Base-by-base conservation (phyloP, 1,140 invertebrate genomes). In the Drosophila rhopaloa region DNA sequence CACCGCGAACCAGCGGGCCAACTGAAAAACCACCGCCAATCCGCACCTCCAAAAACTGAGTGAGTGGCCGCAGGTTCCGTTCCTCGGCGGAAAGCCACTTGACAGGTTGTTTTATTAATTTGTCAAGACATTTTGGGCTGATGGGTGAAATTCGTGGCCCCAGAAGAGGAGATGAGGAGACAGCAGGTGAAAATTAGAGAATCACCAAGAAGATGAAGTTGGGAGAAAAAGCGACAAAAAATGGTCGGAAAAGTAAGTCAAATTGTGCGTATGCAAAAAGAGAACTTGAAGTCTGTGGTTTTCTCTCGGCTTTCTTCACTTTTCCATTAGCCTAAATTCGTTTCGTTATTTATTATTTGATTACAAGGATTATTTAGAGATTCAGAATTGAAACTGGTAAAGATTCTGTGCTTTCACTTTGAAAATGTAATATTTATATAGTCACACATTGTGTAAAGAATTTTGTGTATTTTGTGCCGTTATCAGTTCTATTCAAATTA, bases 51-150 rank as follows among this genome's bases (percentile, higher is more conserved):
- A 11, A 68, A 68, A 68, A 53, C 1, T 14, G 41, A 58, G 24
- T 68, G 56, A 57, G 62, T 65, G 24, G 78, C 66, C 61, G 57
- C 50, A 79, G 48, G 76, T 75, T 57, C 56, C 68, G 76, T 75
- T 57, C 56, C 61, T 73, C 51, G 61, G 77, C 79, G 51, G 67
- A 59, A 60, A 46, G 58, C 55, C 75, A 57, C 80, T 63, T 75
- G 80, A 81, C 66, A 68, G 56, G 63, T 55, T 37, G 81, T 73
- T 83, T 83, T 84, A 84, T 83, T 84, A 83, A 83, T 83, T 83
- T 83, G 80, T 83, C 80, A 83, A 83, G 80, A 75, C 55, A 79
- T 74, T 83, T 66, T 81, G 56, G 78, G 65, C 72, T 83, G 80
- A 83, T 79, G 80, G 75, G 80, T 83, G 79, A 82, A 82, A 82